Evolutionary conservation across 2,888 invertebrate species (phyloP).

Genomic region (Tipula lateralis): DNA sequence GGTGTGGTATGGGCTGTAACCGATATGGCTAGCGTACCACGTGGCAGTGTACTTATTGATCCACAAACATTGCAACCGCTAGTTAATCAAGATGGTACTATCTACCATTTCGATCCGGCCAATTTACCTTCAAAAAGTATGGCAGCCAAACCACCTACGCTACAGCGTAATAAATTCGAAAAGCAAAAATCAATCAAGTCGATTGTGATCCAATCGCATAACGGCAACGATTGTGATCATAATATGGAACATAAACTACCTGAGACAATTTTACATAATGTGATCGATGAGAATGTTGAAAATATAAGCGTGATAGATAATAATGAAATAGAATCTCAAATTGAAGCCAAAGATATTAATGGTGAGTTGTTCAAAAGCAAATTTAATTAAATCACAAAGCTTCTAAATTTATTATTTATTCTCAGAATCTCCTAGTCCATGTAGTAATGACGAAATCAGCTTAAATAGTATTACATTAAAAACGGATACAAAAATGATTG

Average conservation of each 20-base stretch:
- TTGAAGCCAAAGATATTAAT: conserved; percentile 29
- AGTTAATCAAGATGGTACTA: conserved; percentile 50
- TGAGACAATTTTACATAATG: neutral
- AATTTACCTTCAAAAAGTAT: conserved; percentile 44
- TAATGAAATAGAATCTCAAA: conserved; percentile 31
- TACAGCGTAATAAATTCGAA: conserved; percentile 32
- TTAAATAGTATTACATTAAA: neutral
- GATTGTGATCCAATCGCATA: neutral
- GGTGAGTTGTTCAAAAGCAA: neutral
- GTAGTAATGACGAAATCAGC: conserved; percentile 19
- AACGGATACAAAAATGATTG: neutral
- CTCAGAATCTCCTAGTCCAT: conserved; percentile 20
- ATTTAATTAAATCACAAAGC: neutral
- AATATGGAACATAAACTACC: neutral
- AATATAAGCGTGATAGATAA: conserved; percentile 26
- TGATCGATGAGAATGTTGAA: conserved; percentile 13
- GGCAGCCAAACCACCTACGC: conserved; percentile 26
- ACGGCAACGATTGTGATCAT: neutral
- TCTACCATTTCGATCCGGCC: conserved; percentile 50
- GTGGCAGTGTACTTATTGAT: conserved; percentile 84
- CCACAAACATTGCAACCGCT: conserved; percentile 56
- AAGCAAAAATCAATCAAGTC: conserved; percentile 31
- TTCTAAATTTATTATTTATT: neutral
- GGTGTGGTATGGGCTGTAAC: conserved; percentile 82
- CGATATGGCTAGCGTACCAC: conserved; percentile 76